These are phyloP conservation scores for Ornithorhynchus anatinus DNA, from an alignment of 2,113 vertebrate species.

Conservation along the genomic window DNA sequence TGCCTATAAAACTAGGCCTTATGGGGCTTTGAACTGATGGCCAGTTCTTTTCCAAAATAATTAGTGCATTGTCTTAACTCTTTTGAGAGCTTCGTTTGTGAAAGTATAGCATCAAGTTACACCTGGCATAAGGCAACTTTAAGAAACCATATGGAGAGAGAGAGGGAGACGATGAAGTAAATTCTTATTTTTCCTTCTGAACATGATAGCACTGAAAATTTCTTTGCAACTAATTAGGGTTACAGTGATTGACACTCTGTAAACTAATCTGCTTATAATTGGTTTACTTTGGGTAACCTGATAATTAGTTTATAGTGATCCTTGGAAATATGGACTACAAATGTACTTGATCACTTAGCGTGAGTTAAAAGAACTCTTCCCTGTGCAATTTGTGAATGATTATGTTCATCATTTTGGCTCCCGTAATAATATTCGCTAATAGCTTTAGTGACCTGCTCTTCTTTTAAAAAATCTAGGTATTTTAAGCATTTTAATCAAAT, in stretches of 20 bases:
- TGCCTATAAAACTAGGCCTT: too few species aligned
- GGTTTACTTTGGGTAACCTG: not conserved
- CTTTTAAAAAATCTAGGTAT: not conserved
- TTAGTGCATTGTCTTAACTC: too few species aligned
- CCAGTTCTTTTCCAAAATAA: too few species aligned
- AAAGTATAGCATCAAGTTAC: not conserved
- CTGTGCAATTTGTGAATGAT: accelerated
- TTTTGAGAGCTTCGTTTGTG: not conserved
- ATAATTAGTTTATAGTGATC: slow-evolving; percentile 30
- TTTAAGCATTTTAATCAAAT: not conserved
- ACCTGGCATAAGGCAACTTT: not conserved
- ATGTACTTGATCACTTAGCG: not conserved
- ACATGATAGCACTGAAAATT: not conserved
- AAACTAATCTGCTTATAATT: slow-evolving; percentile 10
- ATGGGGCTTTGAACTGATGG: too few species aligned
- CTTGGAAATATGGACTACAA: not conserved
- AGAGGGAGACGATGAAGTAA: not conserved
- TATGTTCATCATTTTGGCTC: not conserved
- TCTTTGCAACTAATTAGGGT: not conserved
- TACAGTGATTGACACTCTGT: not conserved
- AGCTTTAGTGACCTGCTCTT: not conserved
- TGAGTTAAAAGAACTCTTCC: not conserved
- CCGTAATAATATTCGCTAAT: not conserved
- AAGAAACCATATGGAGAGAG: not conserved
- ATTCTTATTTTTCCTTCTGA: accelerated